phyloP scores from a whole-genome alignment of 1,140 invertebrate genomes.

The Trichonephila inaurata region DNA sequence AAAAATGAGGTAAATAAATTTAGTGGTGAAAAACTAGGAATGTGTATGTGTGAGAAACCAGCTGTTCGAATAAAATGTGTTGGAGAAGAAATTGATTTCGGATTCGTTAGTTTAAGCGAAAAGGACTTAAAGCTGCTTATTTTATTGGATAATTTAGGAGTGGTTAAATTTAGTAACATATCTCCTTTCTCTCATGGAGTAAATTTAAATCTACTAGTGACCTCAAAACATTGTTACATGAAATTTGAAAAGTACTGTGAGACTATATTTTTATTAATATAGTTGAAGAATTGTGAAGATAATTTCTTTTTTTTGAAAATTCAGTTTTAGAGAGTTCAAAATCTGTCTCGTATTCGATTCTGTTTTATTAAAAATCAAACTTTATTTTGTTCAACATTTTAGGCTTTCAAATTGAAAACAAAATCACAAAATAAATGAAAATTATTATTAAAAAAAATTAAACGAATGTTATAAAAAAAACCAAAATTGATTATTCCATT shows the following conservation, averaged over 20 bases:
- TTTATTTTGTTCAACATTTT: too few relatives aligned
- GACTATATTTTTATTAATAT: too few relatives aligned
- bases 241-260: background rate
- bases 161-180: background rate
- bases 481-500: too few relatives aligned
- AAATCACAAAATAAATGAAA: too few relatives aligned
- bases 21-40: background rate
- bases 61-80: background rate
- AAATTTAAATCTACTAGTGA: background rate
- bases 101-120: background rate
- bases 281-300: too few relatives aligned
- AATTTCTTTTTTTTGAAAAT: too few relatives aligned
- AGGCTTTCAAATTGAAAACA: too few relatives aligned
- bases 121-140: background rate
- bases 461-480: too few relatives aligned
- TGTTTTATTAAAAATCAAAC: too few relatives aligned
- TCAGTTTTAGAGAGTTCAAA: too few relatives aligned
- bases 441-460: too few relatives aligned
- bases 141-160: background rate
- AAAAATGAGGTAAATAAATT: slow-evolving; percentile 19
- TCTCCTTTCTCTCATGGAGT: background rate
- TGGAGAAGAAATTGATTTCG: background rate
- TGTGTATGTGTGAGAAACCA: background rate
- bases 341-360: too few relatives aligned
- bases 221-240: background rate